phyloP scores from a whole-genome alignment of 2,113 vertebrate species.

The Acinonyx jubatus region DNA sequence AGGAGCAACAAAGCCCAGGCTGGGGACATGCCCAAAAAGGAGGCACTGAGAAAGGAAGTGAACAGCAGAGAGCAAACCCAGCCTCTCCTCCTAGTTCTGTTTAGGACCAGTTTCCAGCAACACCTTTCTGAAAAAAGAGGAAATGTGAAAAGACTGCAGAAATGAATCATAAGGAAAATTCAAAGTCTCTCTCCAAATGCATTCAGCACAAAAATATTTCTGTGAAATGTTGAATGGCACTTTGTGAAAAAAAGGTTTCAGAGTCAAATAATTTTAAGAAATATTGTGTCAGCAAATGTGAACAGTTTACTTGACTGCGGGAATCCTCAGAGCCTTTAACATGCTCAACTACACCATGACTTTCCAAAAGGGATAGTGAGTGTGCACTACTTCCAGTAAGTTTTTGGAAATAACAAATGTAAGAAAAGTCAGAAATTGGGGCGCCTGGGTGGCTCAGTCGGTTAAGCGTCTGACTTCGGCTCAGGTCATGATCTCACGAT shows the following conservation, averaged over 20 bases:
- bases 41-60: not conserved
- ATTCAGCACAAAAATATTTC: not conserved
- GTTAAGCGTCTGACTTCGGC: no score
- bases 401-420: not conserved
- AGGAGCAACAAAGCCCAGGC: not conserved
- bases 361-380: not conserved
- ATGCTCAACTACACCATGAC: not conserved
- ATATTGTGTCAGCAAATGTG: not conserved
- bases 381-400: not conserved
- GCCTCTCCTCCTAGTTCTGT: not conserved
- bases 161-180: not conserved
- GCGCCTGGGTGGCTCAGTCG: no score
- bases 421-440: conserved; percentile 39
- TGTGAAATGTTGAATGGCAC: conserved; percentile 4
- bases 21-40: not conserved
- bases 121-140: not conserved
- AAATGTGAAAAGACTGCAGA: not conserved
- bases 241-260: not conserved
- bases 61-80: not conserved
- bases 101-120: not conserved
- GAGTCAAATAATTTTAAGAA: conserved; percentile 38
- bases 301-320: not conserved
- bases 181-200: not conserved
- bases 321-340: conserved; percentile 7
- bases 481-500: no score